Evolutionary conservation across 2,888 invertebrate species (phyloP).

Genomic region (Drosophila flavopinicola): DNA sequence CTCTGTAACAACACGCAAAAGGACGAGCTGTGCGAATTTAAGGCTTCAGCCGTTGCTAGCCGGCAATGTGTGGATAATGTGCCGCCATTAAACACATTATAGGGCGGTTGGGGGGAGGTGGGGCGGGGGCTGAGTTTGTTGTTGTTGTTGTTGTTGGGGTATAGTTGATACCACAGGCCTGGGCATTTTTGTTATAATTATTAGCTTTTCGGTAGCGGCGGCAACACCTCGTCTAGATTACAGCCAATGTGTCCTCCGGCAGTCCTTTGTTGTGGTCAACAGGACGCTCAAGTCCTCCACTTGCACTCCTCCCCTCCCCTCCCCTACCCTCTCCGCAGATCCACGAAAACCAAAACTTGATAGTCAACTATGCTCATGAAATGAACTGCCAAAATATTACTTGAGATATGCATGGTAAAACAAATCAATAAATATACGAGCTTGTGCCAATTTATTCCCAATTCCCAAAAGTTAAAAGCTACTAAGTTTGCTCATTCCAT

Average conservation of each 20-base stretch:
- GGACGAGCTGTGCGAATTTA: slow-evolving; percentile 58
- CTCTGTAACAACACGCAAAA: slow-evolving; percentile 32
- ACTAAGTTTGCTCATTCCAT: too few species aligned
- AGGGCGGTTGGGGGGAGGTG: not conserved
- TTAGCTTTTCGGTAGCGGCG: slow-evolving; percentile 57
- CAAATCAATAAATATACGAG: too few species aligned
- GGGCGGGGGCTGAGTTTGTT: too few species aligned
- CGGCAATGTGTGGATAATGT: slow-evolving; percentile 69
- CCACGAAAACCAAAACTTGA: too few species aligned
- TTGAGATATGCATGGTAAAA: too few species aligned
- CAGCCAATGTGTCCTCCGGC: slow-evolving; percentile 10
- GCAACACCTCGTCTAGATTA: slow-evolving; percentile 49
- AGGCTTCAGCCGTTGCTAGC: slow-evolving; percentile 52
- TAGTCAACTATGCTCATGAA: too few species aligned
- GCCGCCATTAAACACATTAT: slow-evolving; percentile 69
- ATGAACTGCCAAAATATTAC: too few species aligned
- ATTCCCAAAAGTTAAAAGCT: too few species aligned
- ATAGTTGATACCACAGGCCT: slow-evolving; percentile 11
- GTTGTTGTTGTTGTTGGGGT: too few species aligned
- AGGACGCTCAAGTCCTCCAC: slow-evolving; percentile 6
- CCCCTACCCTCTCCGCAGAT: not conserved
- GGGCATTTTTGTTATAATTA: slow-evolving; percentile 54
- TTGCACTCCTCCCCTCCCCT: not conserved
- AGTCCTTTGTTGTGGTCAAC: slow-evolving; percentile 54
- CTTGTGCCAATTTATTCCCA: too few species aligned